Base-by-base conservation (phyloP, 2,888 invertebrate species). In the Microctonus hyperodae region DNA sequence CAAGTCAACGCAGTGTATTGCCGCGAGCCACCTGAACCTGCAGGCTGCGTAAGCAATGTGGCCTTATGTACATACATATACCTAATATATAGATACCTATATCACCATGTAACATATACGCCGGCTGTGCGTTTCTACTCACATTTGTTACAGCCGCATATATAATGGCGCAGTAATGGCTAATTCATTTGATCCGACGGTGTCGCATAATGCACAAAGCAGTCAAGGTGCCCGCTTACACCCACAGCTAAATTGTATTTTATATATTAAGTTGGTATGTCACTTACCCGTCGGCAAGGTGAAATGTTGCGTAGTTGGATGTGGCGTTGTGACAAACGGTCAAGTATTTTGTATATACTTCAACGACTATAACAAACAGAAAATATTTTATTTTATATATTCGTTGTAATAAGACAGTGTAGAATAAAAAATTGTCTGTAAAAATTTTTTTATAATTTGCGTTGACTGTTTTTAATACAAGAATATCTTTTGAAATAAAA, bases 1-100 rank as follows among this genome's bases (percentile, higher is more conserved):
- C 75, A 76, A 75, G 77, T 76, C 72, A 71, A 74, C 64, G 75
- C 70, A 64, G 50, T 57, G 62, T 50, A 64, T 69, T 65, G 75
- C 70, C 70, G 72, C 73, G 75, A 78, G 79, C 81, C 82, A 83
- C 83, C 83, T 83, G 83, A 83, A 80, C 80, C 82, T 80, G 81
- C 80, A 81, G 80, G 76, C 81, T 64, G 65, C 56, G 64, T 67
- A 50, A 59, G 61, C 51, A 25, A 56, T 64, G 28, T 48, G 64
- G 40, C 48, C 67, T 69, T 44, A 16, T 44, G 16, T 16, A 16
- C n/a, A 44, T 44, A 44, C 16, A 44, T 5, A 28, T 28, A 28
- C 7, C 3, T 28, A 28, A 28, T 28, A 28, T 28, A 28, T 28
- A 28, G 4, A 28, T 28, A 28, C 66, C 61, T 69, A 70, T 75